Conservation (phyloP, 2,797 vertebrate species). For the Psittacula derbiana region DNA sequence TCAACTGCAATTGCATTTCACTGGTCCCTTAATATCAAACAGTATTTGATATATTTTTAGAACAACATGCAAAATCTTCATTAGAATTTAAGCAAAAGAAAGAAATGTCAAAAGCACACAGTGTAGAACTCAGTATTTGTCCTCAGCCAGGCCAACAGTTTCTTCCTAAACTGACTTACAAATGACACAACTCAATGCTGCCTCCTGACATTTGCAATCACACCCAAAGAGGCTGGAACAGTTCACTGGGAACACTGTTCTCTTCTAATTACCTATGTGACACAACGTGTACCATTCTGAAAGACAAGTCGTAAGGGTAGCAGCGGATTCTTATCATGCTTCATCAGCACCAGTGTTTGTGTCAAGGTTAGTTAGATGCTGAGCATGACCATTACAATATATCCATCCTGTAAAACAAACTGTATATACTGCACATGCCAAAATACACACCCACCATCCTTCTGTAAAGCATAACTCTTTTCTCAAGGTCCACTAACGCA, state of each 20-base stretch:
- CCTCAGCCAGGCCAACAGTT: background rate
- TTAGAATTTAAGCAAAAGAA: background rate
- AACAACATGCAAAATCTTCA: background rate
- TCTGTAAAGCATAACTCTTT: background rate
- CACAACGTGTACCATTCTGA: background rate
- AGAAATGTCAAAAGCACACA: background rate
- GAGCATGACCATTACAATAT: background rate
- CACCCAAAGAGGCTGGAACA: slow-evolving; percentile 18
- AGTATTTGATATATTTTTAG: slow-evolving; percentile 42
- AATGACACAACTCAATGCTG: slow-evolving; percentile 13
- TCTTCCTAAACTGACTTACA: background rate
- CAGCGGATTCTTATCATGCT: background rate
- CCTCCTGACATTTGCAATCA: slow-evolving; percentile 3
- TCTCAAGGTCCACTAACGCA: background rate
- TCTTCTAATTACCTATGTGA: slow-evolving; percentile 22
- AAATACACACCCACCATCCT: background rate
- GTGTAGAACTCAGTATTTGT: background rate
- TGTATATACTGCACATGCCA: fast-evolving
- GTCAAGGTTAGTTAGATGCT: slow-evolving; percentile 38
- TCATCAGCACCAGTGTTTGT: slow-evolving; percentile 5
- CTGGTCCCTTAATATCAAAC: background rate
- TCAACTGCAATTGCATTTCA: background rate
- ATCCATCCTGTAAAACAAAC: background rate
- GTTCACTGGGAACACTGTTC: background rate
- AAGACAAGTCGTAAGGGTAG: background rate